Evolutionary conservation across 2,113 vertebrate species (phyloP), one percentile per base, ranked within the genome.

Genomic region (Cygnus atratus): DNA sequence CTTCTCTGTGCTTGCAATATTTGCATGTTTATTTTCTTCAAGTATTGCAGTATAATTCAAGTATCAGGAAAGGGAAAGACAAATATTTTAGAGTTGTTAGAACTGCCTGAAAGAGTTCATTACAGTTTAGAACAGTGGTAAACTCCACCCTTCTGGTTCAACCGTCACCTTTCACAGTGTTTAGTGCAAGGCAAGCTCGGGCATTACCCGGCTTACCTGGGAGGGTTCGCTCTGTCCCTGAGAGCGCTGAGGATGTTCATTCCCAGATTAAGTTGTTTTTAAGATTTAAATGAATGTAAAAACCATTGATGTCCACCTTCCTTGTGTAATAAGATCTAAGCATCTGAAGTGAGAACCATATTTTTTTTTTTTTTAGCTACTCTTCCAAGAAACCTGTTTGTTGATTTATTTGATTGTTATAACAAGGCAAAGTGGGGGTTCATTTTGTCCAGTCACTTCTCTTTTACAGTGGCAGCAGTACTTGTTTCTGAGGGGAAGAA

Each of bases 81-180:
- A 90, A 84, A 50, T 66, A 62, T 50, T 76, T 84, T 17, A 22
- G 71, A 57, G 39, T 55, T 95, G 81, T 90, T 93, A 58, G 77
- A 81, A 74, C 67, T 68, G 50, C 88, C 72, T 66, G 57, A 70
- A 87, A 89, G 87, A 63, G 80, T 83, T 96, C 93, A 92, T 95
- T 92, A 92, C 75, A 28, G 75, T 72, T 93, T 65, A 43, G 67
- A 66, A 12, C 13, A 83, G 87, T 85, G 87, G 84, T 93, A 31
- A 95, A 85, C 91, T 95, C 95, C 96, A 95, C 94, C 95, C 95
- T 96, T 92, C 74, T 94, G 90, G 79, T 95, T 96, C 85, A 95
- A 11, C 87, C 91, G 6, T 84, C 92, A 78, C 75, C 92, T 95
- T 74, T 90, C 55, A 31, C 62, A 61, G 80, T 35, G 52, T 83